Evolutionary conservation across 64 coral and sea anemone genomes (phyloP).

Genomic region (Montipora cactus): DNA sequence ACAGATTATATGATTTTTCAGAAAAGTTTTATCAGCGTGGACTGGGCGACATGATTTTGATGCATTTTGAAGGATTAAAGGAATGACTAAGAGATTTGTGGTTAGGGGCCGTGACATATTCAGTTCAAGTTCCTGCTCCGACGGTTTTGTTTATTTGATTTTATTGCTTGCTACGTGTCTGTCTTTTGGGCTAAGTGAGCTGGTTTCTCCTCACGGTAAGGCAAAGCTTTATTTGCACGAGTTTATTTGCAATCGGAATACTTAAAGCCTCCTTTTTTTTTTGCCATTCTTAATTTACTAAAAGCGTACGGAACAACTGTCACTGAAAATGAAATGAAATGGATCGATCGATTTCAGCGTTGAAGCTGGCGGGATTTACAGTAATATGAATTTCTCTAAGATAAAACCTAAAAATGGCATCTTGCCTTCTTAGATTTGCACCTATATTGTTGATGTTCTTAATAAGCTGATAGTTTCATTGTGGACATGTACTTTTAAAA

Average conservation of each 20-base stretch:
- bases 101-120: not conserved
- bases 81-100: constrained; percentile 2
- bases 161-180: not conserved
- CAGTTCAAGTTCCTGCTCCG: not conserved
- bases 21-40: not conserved
- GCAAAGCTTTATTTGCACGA: not conserved
- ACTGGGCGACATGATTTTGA: constrained; percentile 9
- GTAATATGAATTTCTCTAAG: too few relatives aligned
- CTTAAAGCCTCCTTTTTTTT: too few relatives aligned
- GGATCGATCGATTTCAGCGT: too few relatives aligned
- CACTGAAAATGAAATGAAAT: too few relatives aligned
- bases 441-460: not conserved
- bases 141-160: not conserved
- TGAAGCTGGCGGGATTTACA: too few relatives aligned
- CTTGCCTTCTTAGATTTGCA: not conserved
- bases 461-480: not conserved
- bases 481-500: too few relatives aligned
- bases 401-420: not conserved
- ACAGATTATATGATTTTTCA: not conserved
- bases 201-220: not conserved
- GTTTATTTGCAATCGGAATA: not conserved
- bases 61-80: not conserved
- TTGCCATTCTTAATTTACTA: too few relatives aligned
- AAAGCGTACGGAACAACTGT: too few relatives aligned
- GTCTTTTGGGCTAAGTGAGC: not conserved